These are phyloP conservation scores for Sycophila sp. DNA, from an alignment of 1,140 invertebrate species.

Conservation along the genomic window DNA sequence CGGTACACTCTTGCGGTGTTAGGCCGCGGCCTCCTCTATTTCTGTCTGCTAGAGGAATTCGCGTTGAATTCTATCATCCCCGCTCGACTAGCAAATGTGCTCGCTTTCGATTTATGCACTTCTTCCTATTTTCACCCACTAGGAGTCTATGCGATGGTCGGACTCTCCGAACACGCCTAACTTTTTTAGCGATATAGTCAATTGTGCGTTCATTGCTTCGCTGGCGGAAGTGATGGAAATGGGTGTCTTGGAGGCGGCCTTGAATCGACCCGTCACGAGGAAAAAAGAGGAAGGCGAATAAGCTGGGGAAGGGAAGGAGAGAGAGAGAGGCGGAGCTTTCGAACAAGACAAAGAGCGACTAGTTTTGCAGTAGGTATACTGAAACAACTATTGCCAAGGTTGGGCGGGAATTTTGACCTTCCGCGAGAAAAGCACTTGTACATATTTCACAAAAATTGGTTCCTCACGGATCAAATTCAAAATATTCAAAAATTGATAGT, in stretches of 20 bases:
- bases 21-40: too few relatives aligned
- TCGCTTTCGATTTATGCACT: slow-evolving; percentile 12
- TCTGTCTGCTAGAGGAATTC: slow-evolving; percentile 61
- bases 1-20: too few relatives aligned
- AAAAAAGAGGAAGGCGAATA: neutral
- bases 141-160: neutral
- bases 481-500: too few relatives aligned
- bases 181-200: too few relatives aligned
- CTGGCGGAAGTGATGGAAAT: neutral
- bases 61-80: slow-evolving; percentile 64
- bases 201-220: too few relatives aligned
- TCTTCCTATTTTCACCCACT: slow-evolving; percentile 2
- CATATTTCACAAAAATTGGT: neutral
- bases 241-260: slow-evolving; percentile 19
- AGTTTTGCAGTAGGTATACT: too few relatives aligned
- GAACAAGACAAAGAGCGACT: neutral
- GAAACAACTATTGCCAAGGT: too few relatives aligned
- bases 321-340: neutral
- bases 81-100: slow-evolving; percentile 22
- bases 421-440: slow-evolving; percentile 17
- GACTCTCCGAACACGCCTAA: neutral
- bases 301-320: neutral
- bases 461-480: neutral
- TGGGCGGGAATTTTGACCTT: slow-evolving; percentile 13
- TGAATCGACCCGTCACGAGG: slow-evolving; percentile 11